Evolutionary conservation across 2,888 invertebrate genomes (phyloP), one percentile per base, ranked within the genome.

Genomic region (Ptilodon capucinus): DNA sequence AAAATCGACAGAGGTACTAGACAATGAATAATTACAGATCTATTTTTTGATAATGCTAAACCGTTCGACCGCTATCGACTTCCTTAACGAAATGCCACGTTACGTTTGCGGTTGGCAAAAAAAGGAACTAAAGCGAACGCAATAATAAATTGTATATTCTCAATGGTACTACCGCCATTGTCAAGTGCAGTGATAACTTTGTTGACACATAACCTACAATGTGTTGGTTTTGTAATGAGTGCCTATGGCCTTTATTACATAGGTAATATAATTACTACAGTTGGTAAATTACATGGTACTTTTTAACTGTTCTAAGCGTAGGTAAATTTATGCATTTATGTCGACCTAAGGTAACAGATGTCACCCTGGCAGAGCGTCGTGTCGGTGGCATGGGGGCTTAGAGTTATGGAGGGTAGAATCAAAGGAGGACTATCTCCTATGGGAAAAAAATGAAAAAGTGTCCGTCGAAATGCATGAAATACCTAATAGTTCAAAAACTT

Each of bases 1-100:
- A 67, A 60, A 65, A 57, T 59, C 44, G 54, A 52, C 34, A 40
- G 46, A 45, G 49, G 54, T 40, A 55, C 46, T 54, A 64, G 58
- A 69, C 71, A 72, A 68, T 68, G 58, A 68, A 65, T 71, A 71
- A 71, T 70, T 68, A 70, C 54, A 57, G 68, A 68, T 68, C 61
- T 51, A 54, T 57, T 57, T 65, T 51, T 51, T 59, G 68, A 68
- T 68, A 68, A 69, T 57, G 41, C 62, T 53, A 60, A 64, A 57
- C 64, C 52, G 52, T 54, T 43, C 46, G 48, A 50, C 44, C 47
- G 52, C 38, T 47, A 50, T 58, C 44, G 41, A 69, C 57, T 67
- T 65, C 57, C 66, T 68, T 43, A 35, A 44, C 42, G 36, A 39
- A 30, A 52, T 42, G 50, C 67, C 48, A 64, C 48, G 41, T 35